Evolutionary conservation across 2,113 vertebrate species (phyloP).

Genomic region (Microtus montanus): DNA sequence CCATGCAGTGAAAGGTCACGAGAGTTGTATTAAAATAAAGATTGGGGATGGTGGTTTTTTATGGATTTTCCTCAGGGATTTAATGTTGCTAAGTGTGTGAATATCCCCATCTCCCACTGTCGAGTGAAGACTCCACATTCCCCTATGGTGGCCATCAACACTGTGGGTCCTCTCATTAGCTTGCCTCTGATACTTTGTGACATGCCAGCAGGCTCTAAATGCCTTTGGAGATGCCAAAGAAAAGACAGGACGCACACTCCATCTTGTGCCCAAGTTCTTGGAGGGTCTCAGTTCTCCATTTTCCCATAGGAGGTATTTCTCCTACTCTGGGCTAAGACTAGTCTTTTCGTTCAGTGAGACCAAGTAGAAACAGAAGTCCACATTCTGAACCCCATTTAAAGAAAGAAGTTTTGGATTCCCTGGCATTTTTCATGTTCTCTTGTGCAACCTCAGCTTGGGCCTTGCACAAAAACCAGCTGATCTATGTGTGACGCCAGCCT

Average conservation of each 20-base stretch:
- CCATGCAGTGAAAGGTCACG: background rate
- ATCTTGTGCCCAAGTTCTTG: background rate
- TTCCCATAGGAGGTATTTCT: background rate
- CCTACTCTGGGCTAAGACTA: background rate
- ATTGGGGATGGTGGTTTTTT: background rate
- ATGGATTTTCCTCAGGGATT: background rate
- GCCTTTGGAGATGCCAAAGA: background rate
- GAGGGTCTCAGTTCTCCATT: background rate
- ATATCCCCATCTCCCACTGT: background rate
- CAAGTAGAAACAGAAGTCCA: background rate
- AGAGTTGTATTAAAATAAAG: slow-evolving; percentile 36
- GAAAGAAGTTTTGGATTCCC: background rate
- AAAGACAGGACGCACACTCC: background rate
- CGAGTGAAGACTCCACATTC: background rate
- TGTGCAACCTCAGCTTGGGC: background rate
- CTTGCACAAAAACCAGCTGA: slow-evolving; percentile 25
- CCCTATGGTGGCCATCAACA: background rate
- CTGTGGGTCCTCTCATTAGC: background rate
- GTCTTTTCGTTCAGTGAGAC: background rate
- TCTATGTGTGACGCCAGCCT: background rate
- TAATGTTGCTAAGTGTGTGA: background rate
- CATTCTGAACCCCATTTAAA: slow-evolving; percentile 12
- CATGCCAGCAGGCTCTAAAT: background rate
- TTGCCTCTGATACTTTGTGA: background rate
- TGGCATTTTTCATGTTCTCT: slow-evolving; percentile 35